phyloP scores from a whole-genome alignment of 2,113 vertebrate genomes.

The Pyrgilauda ruficollis region DNA sequence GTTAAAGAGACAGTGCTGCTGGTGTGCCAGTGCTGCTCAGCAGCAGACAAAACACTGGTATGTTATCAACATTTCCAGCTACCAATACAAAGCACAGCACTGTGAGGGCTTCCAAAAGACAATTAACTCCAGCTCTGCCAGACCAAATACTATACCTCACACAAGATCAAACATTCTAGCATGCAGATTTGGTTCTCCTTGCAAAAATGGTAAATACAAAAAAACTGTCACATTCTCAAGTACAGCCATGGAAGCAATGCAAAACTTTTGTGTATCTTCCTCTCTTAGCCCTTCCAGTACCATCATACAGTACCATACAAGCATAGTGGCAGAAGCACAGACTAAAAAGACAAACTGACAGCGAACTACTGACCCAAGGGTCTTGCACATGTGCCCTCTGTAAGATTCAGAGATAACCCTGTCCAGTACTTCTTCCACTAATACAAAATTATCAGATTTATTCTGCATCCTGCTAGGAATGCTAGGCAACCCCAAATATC shows the following conservation, averaged over 20 bases:
- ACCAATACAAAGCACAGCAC: not conserved
- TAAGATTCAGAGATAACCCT: not conserved
- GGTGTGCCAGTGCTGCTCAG: not conserved
- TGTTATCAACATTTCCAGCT: not conserved
- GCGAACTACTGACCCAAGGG: not conserved
- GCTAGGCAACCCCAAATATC: not conserved
- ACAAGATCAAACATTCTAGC: not conserved
- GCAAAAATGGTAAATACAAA: not conserved
- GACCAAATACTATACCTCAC: not conserved
- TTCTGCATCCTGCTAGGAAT: not conserved
- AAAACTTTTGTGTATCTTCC: not conserved
- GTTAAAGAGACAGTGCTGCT: not conserved
- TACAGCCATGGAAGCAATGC: not conserved
- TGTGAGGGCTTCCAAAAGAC: not conserved
- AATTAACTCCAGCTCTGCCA: not conserved
- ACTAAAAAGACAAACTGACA: not conserved
- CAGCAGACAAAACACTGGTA: not conserved
- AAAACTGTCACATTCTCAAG: not conserved
- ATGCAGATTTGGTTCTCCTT: not conserved
- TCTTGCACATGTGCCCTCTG: fast-evolving
- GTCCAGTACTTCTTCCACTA: not conserved
- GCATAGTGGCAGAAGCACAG: not conserved
- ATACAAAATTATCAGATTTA: not conserved
- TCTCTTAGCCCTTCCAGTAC: not conserved
- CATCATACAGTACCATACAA: not conserved